phyloP scores from a whole-genome alignment of 2,797 vertebrate genomes.

The Lophotriccus pileatus region DNA sequence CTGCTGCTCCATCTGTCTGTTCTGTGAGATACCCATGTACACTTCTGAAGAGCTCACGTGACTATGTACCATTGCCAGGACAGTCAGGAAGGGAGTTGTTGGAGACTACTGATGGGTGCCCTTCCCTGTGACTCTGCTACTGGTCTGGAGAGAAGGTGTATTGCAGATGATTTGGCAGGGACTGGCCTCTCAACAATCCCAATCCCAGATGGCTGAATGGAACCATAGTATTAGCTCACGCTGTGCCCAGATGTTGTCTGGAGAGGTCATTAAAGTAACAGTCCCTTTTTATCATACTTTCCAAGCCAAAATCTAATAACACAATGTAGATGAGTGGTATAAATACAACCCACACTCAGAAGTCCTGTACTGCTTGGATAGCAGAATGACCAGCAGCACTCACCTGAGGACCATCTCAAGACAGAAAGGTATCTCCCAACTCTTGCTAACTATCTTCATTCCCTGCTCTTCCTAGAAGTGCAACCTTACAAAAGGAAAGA shows the following conservation, averaged over 20 bases:
- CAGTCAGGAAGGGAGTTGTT: not conserved
- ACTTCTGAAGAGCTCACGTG: not conserved
- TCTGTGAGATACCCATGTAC: fast-evolving
- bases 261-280: not conserved
- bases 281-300: not conserved
- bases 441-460: not conserved
- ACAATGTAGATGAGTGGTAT: fast-evolving
- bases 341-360: not conserved
- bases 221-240: not conserved
- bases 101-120: not conserved
- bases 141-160: fast-evolving
- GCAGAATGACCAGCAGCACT: fast-evolving
- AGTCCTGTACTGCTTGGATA: not conserved
- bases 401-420: not conserved
- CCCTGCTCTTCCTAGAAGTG: not conserved
- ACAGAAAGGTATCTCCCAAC: fast-evolving
- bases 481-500: not conserved
- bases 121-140: fast-evolving
- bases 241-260: not conserved
- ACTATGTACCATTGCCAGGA: fast-evolving
- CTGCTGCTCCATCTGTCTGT: not conserved
- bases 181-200: not conserved
- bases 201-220: not conserved
- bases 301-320: not conserved
- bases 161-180: fast-evolving